phyloP scores from a whole-genome alignment of 2,888 invertebrate species.

The Spodoptera picta region DNA sequence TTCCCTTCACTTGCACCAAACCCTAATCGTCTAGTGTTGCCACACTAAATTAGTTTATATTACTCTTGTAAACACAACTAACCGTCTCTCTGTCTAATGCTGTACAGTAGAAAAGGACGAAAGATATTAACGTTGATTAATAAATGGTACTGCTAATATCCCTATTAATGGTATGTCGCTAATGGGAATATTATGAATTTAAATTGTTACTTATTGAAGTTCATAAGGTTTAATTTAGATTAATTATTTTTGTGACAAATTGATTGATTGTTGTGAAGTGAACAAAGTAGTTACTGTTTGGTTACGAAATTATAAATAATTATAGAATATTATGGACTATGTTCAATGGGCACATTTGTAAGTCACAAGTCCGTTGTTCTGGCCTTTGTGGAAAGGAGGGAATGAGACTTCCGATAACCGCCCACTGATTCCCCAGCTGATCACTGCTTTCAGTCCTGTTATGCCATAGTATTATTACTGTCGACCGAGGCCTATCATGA shows the following conservation, averaged over 20 bases:
- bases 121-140: constrained; percentile 45
- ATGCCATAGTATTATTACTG: too few relatives aligned
- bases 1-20: constrained; percentile 39
- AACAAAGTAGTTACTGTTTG: background rate
- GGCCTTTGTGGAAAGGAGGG: too few relatives aligned
- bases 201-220: constrained; percentile 21
- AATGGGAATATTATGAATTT: constrained; percentile 38
- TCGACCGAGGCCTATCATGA: too few relatives aligned
- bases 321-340: background rate
- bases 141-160: constrained; percentile 52
- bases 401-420: too few relatives aligned
- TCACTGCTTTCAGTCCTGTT: too few relatives aligned
- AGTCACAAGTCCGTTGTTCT: too few relatives aligned
- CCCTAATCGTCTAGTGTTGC: constrained; percentile 50
- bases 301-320: background rate
- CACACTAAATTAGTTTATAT: constrained; percentile 56
- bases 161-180: constrained; percentile 43
- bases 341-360: too few relatives aligned
- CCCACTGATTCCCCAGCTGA: too few relatives aligned
- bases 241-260: constrained; percentile 8
- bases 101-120: constrained; percentile 32
- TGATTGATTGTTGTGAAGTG: background rate
- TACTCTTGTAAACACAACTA: constrained; percentile 46
- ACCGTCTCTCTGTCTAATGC: constrained; percentile 35
- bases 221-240: background rate